Evolutionary conservation across 2,113 vertebrate species (phyloP), one percentile per base, ranked within the genome.

Genomic region (Apteryx mantelli): DNA sequence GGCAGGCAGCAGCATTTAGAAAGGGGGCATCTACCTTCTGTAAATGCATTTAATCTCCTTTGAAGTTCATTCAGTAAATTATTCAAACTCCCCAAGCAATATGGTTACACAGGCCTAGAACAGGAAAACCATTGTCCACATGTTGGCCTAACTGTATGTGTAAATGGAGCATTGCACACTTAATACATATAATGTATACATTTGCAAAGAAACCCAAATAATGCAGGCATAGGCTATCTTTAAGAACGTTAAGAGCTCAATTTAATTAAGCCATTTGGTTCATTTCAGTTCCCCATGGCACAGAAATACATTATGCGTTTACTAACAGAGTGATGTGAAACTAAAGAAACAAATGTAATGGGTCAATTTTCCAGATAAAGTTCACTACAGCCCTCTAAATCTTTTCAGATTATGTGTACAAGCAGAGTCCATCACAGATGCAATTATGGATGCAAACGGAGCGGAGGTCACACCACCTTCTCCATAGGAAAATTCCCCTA

Each of bases 121-220:
- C 12, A 76, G 19, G 38, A 15, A 42, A 86, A 63, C 3, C 19
- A 24, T 50, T 73, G 38, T 63, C 44, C 30, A 36, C 68, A 8
- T 13, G n/a, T n/a, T 44, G 28, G 28, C 17, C 15, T 68, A 73
- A 53, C 52, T 76, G 5, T 22, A 28, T 64, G n/a, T 4, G 21
- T 44, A 38, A 44, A 34, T 5, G 46, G 76, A 75, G 11, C 8
- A 25, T 4, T 75, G 40, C 30, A 55, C 22, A 50, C 15, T 65
- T 30, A 42, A 22, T 36, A 36, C 4, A 4, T 53, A 38, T 46
- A 46, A 46, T 0, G 0, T 5, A 60, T 22, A 25, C 36, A 46
- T 64, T 64, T 71, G 32, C 28, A 65, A 65, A 75, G 42, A 13
- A 64, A 44, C 50, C 25, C 75, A 87, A 81, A 65, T 69, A 79